These are phyloP conservation scores for Ferrisia virgata DNA, from an alignment of 2,888 invertebrate genomes.

Conservation along the genomic window DNA sequence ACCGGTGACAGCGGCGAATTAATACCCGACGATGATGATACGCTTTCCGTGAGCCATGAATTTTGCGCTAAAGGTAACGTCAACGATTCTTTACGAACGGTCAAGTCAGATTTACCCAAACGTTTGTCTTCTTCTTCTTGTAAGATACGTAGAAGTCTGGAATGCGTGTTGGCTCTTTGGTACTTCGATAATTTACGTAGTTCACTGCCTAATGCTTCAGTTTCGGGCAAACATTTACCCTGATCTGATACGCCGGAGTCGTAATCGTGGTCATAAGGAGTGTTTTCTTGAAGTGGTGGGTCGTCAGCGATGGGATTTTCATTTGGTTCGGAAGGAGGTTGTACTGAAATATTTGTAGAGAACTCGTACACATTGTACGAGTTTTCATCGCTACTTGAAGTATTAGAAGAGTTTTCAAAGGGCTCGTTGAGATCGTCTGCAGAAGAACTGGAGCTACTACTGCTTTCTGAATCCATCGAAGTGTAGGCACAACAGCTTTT, in stretches of 20 bases:
- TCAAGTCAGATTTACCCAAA: conserved; percentile 53
- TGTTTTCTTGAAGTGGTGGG: background rate
- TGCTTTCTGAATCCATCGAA: background rate
- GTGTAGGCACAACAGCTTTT: background rate
- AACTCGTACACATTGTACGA: conserved; percentile 33
- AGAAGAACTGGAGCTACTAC: background rate
- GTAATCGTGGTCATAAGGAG: background rate
- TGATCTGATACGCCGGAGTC: conserved; percentile 21
- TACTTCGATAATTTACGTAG: conserved; percentile 55
- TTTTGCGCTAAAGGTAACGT: conserved; percentile 57
- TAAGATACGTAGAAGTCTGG: conserved; percentile 65
- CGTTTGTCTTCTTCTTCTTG: conserved; percentile 59
- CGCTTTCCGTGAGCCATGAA: conserved; percentile 57
- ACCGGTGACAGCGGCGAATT: conserved; percentile 55
- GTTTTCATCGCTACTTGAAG: background rate
- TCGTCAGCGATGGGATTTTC: background rate
- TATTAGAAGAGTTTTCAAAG: background rate
- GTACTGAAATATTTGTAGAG: background rate
- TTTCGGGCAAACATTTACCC: background rate
- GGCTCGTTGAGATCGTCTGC: background rate
- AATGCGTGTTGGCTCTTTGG: conserved; percentile 70
- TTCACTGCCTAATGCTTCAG: background rate
- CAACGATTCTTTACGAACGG: conserved; percentile 57
- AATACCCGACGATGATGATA: conserved; percentile 50
- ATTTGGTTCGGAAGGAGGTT: background rate